These are phyloP conservation scores for Crotalus tigris DNA, from an alignment of 2,113 vertebrate genomes.

Conservation along the genomic window DNA sequence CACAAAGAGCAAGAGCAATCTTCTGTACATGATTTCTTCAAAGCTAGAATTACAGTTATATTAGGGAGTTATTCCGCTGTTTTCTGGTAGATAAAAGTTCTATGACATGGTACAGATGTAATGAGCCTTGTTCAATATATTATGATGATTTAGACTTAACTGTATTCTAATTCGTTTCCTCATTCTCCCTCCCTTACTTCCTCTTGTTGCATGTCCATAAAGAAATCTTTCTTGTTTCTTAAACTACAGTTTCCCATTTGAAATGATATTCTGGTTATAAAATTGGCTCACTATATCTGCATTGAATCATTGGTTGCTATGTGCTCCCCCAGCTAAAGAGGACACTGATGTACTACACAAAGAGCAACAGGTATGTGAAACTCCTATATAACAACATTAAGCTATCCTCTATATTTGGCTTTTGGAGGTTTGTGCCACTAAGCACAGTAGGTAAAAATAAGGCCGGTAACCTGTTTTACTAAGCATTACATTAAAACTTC, in stretches of 20 bases:
- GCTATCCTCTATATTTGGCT: neutral
- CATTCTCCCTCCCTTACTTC: neutral
- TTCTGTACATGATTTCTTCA: constrained; percentile 60
- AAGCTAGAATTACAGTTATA: constrained; percentile 61
- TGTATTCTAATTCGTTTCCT: neutral
- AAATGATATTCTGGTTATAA: neutral
- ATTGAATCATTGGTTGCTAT: neutral
- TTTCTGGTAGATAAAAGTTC: neutral
- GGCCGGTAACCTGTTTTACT: neutral
- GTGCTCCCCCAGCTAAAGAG: neutral
- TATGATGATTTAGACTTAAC: neutral
- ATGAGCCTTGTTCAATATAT: neutral
- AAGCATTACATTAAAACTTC: neutral
- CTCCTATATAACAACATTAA: neutral
- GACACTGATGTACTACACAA: neutral
- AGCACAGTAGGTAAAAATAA: neutral
- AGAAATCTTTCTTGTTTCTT: neutral
- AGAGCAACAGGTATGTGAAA: neutral
- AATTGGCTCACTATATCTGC: neutral
- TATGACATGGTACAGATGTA: neutral
- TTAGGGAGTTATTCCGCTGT: constrained; percentile 22
- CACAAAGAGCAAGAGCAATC: constrained; percentile 68
- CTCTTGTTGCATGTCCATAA: neutral
- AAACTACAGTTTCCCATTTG: neutral
- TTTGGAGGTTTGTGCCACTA: neutral